Evolutionary conservation across 2,113 vertebrate species (phyloP).

Genomic region (Melanotaenia duboulayi): DNA sequence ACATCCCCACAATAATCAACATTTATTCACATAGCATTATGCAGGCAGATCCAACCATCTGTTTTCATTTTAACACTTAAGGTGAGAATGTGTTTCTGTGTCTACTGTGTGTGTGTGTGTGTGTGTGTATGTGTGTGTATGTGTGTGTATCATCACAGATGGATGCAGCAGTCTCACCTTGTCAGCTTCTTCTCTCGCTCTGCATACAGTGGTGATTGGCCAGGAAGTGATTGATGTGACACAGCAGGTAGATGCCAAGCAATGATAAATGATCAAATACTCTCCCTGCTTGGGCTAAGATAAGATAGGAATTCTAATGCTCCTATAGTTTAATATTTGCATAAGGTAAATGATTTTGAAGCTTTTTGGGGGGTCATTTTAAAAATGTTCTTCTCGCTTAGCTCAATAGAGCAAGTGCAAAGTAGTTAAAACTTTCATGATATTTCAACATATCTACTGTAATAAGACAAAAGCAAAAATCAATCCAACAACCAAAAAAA

Average conservation of each 20-base stretch:
- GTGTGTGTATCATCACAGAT: constrained; percentile 21
- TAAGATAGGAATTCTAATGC: constrained; percentile 18
- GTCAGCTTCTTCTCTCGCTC: constrained; percentile 22
- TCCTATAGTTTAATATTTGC: neutral
- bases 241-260: constrained; percentile 55
- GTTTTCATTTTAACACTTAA: constrained; percentile 51
- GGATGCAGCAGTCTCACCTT: constrained; percentile 35
- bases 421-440: neutral
- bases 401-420: neutral
- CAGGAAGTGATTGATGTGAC: constrained; percentile 58
- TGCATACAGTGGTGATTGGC: constrained; percentile 58
- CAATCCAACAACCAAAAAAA: too few species aligned
- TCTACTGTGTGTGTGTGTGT: too few species aligned
- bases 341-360: neutral
- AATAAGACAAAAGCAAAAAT: too few species aligned
- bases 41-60: constrained; percentile 52
- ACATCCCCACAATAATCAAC: constrained; percentile 26
- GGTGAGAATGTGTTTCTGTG: constrained; percentile 15
- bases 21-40: constrained; percentile 54
- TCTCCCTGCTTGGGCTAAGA: neutral
- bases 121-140: neutral
- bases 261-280: constrained; percentile 45
- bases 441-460: too few species aligned
- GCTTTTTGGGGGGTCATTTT: neutral
- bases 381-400: neutral